These are phyloP conservation scores for Phyllostomus discolor DNA, from an alignment of 2,113 vertebrate species.

Conservation along the genomic window DNA sequence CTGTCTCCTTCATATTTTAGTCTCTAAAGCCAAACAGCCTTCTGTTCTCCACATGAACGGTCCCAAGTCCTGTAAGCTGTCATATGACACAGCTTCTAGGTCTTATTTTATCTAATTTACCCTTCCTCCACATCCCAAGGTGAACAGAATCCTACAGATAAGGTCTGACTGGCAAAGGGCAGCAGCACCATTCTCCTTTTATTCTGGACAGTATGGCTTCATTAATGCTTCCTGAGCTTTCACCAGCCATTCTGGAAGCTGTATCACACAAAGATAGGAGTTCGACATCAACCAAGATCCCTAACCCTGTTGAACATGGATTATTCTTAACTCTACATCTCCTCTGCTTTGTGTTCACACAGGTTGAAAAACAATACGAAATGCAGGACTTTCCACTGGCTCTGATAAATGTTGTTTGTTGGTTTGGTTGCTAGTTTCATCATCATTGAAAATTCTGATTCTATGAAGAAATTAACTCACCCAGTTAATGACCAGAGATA, in stretches of 20 bases:
- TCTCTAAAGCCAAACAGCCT: not conserved
- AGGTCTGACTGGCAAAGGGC: not conserved
- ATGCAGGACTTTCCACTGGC: not conserved
- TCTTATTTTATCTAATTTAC: not conserved
- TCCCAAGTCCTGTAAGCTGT: not conserved
- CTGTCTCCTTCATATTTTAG: not conserved
- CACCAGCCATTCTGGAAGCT: not conserved
- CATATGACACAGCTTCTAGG: not conserved
- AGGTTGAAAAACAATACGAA: not conserved
- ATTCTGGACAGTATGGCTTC: not conserved
- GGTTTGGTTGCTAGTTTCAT: not conserved
- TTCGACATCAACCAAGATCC: not conserved
- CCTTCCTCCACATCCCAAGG: not conserved
- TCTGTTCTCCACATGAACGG: not conserved
- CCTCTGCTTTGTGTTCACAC: not conserved
- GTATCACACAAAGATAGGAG: not conserved
- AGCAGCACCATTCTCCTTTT: not conserved
- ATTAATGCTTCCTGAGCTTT: not conserved
- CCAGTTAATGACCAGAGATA: not conserved
- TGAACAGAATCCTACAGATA: not conserved
- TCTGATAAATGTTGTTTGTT: not conserved
- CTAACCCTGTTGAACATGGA: not conserved
- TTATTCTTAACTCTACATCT: not conserved
- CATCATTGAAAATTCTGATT: not conserved
- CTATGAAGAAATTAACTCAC: not conserved